Conservation (phyloP, 2,113 vertebrate species). For the Pseudolaguvia tuberculata region DNA sequence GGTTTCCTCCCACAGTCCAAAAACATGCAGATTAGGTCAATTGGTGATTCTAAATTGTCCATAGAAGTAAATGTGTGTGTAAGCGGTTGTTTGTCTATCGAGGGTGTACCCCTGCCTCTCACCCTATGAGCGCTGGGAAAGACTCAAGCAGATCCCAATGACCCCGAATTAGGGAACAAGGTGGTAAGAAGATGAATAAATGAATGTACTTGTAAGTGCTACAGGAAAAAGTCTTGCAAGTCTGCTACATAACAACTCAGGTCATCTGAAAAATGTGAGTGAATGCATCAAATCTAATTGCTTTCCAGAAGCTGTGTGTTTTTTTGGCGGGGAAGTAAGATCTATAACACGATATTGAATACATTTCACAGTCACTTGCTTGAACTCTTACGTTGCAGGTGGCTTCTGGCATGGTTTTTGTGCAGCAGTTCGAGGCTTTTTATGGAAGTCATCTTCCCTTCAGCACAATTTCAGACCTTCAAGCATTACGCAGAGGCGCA, state of each 20-base stretch:
- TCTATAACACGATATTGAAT: conserved; percentile 48
- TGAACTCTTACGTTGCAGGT: conserved; percentile 46
- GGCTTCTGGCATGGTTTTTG: conserved; percentile 50
- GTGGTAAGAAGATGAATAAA: too few species aligned
- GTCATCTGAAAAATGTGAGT: conserved; percentile 27
- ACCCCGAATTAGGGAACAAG: too few species aligned
- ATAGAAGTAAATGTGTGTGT: too few species aligned
- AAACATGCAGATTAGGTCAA: too few species aligned
- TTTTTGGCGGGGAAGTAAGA: conserved; percentile 35
- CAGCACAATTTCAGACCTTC: conserved; percentile 58
- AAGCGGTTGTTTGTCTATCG: too few species aligned
- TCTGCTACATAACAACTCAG: conserved; percentile 22
- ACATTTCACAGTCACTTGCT: conserved; percentile 37
- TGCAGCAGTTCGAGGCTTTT: conserved; percentile 49
- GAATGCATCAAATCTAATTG: conserved; percentile 38
- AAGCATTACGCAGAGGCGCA: conserved; percentile 55
- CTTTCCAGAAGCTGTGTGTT: conserved; percentile 31
- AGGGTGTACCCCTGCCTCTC: too few species aligned
- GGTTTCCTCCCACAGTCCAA: too few species aligned
- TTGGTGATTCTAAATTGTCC: too few species aligned
- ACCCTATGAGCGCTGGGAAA: too few species aligned
- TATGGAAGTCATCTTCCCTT: conserved; percentile 44
- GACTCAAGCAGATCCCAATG: too few species aligned
- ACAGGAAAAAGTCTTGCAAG: conserved; percentile 22
- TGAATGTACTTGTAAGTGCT: background rate